Evolutionary conservation across 2,888 invertebrate species (phyloP).

Genomic region (Tridacna crocea): DNA sequence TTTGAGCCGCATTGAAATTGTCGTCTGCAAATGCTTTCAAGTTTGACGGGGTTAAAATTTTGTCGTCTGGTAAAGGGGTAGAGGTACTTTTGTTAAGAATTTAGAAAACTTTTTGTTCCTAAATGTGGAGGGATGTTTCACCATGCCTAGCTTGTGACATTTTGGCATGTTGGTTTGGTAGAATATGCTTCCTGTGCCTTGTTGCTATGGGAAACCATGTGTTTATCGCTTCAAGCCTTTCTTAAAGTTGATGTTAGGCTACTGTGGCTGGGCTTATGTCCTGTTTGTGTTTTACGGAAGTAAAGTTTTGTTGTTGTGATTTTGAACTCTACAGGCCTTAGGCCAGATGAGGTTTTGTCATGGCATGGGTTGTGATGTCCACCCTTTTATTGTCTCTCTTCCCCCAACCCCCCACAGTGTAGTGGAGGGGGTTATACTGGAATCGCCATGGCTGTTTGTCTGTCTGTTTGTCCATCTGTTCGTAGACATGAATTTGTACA

Average conservation of each 20-base stretch:
- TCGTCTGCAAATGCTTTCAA: too few relatives aligned
- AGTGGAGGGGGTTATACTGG: too few relatives aligned
- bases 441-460: too few relatives aligned
- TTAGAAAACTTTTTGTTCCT: not conserved
- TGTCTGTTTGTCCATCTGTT: too few relatives aligned
- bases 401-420: too few relatives aligned
- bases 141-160: conserved; percentile 3
- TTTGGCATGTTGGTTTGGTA: conserved; percentile 28
- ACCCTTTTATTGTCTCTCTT: not conserved
- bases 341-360: not conserved
- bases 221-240: not conserved
- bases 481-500: too few relatives aligned
- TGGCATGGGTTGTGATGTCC: not conserved
- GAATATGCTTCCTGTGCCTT: conserved; percentile 2
- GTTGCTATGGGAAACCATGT: not conserved
- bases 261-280: not conserved
- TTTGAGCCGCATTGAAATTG: not conserved
- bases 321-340: not conserved
- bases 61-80: not conserved
- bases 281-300: not conserved
- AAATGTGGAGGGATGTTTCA: conserved; percentile 8
- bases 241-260: not conserved
- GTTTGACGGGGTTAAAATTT: not conserved
- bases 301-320: not conserved
- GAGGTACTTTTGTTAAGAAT: too few relatives aligned